phyloP scores from a whole-genome alignment of 2,113 vertebrate species.

The Microtus richardsoni region DNA sequence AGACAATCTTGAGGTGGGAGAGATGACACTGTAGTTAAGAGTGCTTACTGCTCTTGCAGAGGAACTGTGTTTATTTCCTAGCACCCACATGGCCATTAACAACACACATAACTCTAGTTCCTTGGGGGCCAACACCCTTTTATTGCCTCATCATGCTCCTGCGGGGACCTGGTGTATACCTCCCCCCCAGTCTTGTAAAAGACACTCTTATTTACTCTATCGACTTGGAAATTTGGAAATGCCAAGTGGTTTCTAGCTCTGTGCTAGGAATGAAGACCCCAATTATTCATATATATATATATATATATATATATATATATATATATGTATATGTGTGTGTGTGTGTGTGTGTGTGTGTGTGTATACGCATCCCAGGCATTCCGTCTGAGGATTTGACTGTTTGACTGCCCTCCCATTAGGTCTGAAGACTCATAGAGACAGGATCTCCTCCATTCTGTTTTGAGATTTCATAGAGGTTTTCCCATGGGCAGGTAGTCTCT shows the following conservation, averaged over 20 bases:
- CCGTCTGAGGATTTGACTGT: no score
- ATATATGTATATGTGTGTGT: no score
- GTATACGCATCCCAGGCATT: neutral
- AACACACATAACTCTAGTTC: neutral
- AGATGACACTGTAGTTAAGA: neutral
- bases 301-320: no score
- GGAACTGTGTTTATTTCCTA: neutral
- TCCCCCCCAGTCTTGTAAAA: neutral
- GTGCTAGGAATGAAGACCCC: neutral
- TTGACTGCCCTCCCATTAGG: no score
- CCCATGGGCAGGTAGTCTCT: conserved; percentile 95
- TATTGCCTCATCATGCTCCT: neutral
- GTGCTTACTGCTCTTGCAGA: neutral
- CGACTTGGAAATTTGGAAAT: neutral
- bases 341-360: no score
- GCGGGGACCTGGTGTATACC: neutral
- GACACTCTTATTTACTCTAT: neutral
- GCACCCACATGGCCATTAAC: neutral
- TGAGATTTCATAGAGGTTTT: conserved; percentile 88
- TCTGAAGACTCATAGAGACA: no score
- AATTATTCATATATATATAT: neutral
- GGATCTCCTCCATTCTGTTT: no score
- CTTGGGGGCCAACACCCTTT: neutral
- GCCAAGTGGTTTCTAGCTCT: neutral
- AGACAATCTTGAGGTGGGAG: neutral